Percentiles rank a stretch among this genome's conserved stretches.
These are phyloP conservation scores for Fistularia tabacaria DNA, from an alignment of 2,797 vertebrate genomes.

Conservation along the genomic window DNA sequence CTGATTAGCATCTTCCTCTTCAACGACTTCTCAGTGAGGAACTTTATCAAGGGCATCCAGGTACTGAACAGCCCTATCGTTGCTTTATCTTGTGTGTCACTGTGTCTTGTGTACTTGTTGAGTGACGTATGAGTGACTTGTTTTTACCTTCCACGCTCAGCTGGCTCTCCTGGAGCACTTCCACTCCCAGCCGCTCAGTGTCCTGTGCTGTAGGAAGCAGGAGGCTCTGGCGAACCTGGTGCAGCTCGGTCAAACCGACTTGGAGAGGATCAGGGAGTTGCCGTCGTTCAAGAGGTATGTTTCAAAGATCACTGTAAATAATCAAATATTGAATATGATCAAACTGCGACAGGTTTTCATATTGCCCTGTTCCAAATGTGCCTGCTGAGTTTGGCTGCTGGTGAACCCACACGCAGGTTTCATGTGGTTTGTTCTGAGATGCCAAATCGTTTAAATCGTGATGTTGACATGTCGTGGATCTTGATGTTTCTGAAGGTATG, in stretches of 20 bases:
- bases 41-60: conserved; percentile 96
- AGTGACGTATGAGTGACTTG: neutral
- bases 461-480: neutral
- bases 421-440: too few species aligned
- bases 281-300: conserved; percentile 88
- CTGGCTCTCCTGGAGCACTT: conserved; percentile 92
- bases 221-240: conserved; percentile 67
- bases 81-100: neutral
- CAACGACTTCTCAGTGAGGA: conserved; percentile 95
- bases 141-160: conserved; percentile 60
- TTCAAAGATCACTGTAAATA: neutral
- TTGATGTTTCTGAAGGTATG: conserved; percentile 70
- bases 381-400: too few species aligned
- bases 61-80: conserved; percentile 60
- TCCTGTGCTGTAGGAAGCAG: conserved; percentile 83
- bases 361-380: neutral
- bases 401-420: too few species aligned
- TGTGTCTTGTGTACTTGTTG: neutral
- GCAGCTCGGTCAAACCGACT: conserved; percentile 75
- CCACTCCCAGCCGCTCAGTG: conserved; percentile 85
- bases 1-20: conserved; percentile 92
- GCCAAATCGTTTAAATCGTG: too few species aligned
- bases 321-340: too few species aligned
- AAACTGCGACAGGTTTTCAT: neutral
- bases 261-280: conserved; percentile 86